Base-by-base conservation (phyloP, 2,113 vertebrate species). In the Otis tarda region DNA sequence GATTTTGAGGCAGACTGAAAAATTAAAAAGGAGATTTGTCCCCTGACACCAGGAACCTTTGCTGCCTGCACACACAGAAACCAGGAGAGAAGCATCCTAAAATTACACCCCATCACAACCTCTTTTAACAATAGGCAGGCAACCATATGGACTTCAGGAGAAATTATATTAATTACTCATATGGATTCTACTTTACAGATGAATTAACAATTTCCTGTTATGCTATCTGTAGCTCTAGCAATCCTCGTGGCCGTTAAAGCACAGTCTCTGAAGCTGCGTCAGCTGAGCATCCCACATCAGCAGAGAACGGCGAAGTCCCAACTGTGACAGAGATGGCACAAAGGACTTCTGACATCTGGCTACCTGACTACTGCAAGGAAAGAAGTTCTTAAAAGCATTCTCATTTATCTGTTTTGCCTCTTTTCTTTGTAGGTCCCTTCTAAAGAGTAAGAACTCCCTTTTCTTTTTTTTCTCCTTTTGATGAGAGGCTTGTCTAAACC, bases 21-120 rank as follows among this genome's bases (percentile, higher is more conserved):
- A 96, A 94, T 87, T 95, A 76, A 84, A 94, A 87, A 45, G 30
- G 52, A 95, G 59, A 79, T 92, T 84, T 89, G 83, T 92, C 77
- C 73, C 64, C 67, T 94, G 87, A 87, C 86, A 96, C 50, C 23
- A 63, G 57, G 25, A 93, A 84, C 67, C 41, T 89, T 69, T 87
- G 65, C 53, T 77, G 81, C n/a, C 70, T 79, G 80, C 41, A 69
- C 70, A 89, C 50, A 79, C 52, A 82, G 80, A 86, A 90, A 73
- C 28, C 37, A 76, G 31, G 41, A 87, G 59, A 79, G 53, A 52
- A 92, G 33, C 16, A 22, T 55, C 81, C 83, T 87, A 64, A 93
- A 97, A 96, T 95, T 76, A 91, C 21, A 92, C 23, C 61, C 47
- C 31, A 15, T 76, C 61, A 70, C 37, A 92, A 73, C 47, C 67